Conservation (phyloP, 2,888 invertebrate genomes). For the Theodoxus fluviatilis region DNA sequence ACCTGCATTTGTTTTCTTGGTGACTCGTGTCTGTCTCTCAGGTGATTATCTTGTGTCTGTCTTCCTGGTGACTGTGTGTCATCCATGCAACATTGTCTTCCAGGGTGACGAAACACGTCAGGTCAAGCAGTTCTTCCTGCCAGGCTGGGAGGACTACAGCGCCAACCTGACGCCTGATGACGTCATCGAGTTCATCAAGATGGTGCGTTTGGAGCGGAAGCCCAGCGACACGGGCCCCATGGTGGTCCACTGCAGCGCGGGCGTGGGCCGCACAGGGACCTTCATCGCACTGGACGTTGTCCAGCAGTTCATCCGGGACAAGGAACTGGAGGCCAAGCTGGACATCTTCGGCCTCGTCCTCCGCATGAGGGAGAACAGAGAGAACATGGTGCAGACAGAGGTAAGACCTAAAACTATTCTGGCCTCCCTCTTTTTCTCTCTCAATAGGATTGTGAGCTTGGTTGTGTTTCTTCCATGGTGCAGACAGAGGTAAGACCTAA, state of each 20-base stretch:
- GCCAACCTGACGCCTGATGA: conserved; percentile 48
- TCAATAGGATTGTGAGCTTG: no score
- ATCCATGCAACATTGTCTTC: no score
- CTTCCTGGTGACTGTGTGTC: no score
- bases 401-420: no score
- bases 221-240: conserved; percentile 46
- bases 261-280: conserved; percentile 80
- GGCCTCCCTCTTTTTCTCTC: no score
- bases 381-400: conserved; percentile 79
- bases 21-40: no score
- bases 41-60: no score
- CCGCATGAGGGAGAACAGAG: conserved; percentile 74
- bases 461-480: no score
- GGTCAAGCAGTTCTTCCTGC: conserved; percentile 52
- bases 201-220: conserved; percentile 42
- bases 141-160: conserved; percentile 51
- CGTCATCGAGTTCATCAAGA: conserved; percentile 46
- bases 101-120: no score
- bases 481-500: conserved; percentile 72
- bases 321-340: conserved; percentile 68
- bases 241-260: conserved; percentile 71
- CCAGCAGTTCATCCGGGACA: conserved; percentile 72
- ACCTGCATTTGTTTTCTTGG: no score
- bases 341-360: conserved; percentile 77
- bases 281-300: conserved; percentile 77